Percentiles rank a stretch among this genome's conserved stretches.
Conservation (phyloP, 2,113 vertebrate genomes). For the Ramphastos sulfuratus region DNA sequence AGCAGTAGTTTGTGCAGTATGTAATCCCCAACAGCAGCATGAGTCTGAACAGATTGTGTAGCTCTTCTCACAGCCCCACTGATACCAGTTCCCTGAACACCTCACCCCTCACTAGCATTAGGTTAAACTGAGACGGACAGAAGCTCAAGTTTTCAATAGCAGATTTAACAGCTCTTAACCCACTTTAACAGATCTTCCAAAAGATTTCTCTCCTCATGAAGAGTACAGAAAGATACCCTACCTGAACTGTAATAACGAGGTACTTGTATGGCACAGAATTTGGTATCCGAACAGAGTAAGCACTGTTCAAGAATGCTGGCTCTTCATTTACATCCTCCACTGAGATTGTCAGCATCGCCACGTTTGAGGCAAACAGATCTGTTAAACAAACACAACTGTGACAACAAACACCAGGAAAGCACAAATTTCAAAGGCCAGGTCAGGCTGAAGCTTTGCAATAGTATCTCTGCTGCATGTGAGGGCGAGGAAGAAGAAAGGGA, state of each 20-base stretch:
- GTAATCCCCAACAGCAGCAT: background rate
- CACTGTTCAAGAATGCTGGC: conserved; percentile 57
- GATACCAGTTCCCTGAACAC: background rate
- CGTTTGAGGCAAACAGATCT: conserved; percentile 33
- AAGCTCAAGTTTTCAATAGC: background rate
- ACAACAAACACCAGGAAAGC: background rate
- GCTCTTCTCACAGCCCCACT: background rate
- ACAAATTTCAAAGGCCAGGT: background rate
- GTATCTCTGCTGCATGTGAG: background rate
- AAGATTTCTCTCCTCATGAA: background rate
- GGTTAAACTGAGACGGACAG: background rate
- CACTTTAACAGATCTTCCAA: background rate
- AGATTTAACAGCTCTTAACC: background rate
- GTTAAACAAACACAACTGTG: background rate
- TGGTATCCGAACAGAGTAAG: conserved; percentile 69
- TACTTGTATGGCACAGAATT: conserved; percentile 73
- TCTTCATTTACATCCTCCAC: conserved; percentile 73
- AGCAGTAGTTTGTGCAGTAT: background rate
- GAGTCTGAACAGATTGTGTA: background rate
- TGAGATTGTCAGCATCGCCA: background rate
- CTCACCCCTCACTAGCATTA: background rate
- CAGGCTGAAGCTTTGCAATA: background rate
- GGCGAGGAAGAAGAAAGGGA: background rate
- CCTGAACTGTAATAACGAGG: conserved; percentile 72
- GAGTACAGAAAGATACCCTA: conserved; percentile 20